Percentiles rank a stretch among this genome's conserved stretches.
Evolutionary conservation across 2,113 vertebrate species (phyloP).

Genomic region (Pleuronectes platessa): DNA sequence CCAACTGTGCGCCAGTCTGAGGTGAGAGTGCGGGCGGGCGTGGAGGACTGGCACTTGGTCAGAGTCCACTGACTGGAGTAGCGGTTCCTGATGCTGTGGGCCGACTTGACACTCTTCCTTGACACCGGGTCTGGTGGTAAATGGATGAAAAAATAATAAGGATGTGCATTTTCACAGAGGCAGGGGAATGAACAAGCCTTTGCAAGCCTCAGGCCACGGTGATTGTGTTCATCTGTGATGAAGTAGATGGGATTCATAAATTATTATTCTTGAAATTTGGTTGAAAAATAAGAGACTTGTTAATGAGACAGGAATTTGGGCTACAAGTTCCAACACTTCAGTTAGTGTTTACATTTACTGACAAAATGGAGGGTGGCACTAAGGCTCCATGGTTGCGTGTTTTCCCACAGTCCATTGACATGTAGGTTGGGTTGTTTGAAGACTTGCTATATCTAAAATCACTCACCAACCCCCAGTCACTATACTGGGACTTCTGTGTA

Average conservation of each 20-base stretch:
- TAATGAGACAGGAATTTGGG: too few relatives aligned
- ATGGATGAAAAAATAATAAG: slow-evolving; percentile 2
- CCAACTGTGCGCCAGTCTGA: slow-evolving; percentile 98
- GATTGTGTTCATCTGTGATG: neutral
- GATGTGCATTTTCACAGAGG: neutral
- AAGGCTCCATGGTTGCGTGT: too few relatives aligned
- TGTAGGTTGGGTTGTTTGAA: too few relatives aligned
- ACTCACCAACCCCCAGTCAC: too few relatives aligned
- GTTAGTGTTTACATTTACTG: too few relatives aligned
- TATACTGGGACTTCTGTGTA: too few relatives aligned
- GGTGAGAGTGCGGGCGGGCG: slow-evolving; percentile 93
- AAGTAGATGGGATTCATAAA: neutral
- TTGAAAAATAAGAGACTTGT: neutral
- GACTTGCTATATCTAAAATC: too few relatives aligned
- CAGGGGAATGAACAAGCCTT: neutral
- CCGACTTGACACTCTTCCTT: slow-evolving; percentile 95
- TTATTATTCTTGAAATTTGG: neutral
- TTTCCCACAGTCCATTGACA: too few relatives aligned
- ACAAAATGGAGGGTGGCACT: too few relatives aligned
- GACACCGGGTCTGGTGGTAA: slow-evolving; percentile 90
- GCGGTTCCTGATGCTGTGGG: slow-evolving; percentile 94
- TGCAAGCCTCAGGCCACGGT: neutral
- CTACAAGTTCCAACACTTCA: too few relatives aligned
- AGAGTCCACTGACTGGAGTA: slow-evolving; percentile 99
- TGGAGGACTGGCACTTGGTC: slow-evolving; percentile 97